Conservation (phyloP, 2,113 vertebrate genomes). For the Isichthys henryi region DNA sequence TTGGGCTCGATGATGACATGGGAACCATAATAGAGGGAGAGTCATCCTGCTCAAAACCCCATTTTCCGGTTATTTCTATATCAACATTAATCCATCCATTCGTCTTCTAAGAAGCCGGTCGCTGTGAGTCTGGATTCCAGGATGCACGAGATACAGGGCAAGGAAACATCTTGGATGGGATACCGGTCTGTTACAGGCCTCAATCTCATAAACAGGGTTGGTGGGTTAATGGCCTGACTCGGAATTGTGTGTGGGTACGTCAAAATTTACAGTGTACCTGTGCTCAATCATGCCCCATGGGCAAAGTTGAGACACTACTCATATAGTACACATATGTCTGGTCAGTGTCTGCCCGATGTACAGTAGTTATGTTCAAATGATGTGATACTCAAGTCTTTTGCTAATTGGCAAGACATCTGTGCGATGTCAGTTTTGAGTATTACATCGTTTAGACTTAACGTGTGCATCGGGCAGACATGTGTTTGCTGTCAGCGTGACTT, state of each 20-base stretch:
- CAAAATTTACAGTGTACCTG: not conserved
- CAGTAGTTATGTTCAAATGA: not conserved
- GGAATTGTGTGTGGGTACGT: not conserved
- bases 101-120: not conserved
- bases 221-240: not conserved
- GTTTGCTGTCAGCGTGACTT: not conserved
- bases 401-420: not conserved
- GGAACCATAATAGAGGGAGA: not conserved
- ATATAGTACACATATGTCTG: not conserved
- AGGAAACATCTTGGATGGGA: not conserved
- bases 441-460: not conserved
- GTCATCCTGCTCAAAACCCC: not conserved
- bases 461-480: not conserved
- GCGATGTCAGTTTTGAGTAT: not conserved
- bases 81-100: not conserved
- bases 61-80: not conserved
- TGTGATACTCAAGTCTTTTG: not conserved
- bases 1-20: not conserved
- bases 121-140: not conserved
- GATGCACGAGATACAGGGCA: not conserved
- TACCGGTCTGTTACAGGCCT: not conserved
- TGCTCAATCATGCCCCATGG: not conserved
- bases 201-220: not conserved
- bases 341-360: not conserved
- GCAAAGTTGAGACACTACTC: not conserved